Conservation (phyloP, 2,113 vertebrate genomes). For the Oreochromis tanganicae region DNA sequence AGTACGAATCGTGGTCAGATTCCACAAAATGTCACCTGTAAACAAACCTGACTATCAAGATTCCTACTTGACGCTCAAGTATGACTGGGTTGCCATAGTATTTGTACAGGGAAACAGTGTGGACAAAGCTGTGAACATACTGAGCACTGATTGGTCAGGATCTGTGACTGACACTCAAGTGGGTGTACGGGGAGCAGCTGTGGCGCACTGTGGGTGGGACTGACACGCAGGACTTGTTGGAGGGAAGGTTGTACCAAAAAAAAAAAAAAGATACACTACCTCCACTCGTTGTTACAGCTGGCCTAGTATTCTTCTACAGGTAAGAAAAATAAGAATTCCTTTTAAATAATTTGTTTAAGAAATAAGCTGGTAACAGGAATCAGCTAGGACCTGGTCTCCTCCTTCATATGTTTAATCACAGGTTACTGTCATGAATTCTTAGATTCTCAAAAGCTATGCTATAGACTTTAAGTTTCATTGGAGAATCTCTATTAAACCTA, state of each 20-base stretch:
- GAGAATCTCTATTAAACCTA: background rate
- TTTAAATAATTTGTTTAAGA: background rate
- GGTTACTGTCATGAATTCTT: background rate
- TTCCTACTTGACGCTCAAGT: background rate
- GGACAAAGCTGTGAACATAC: background rate
- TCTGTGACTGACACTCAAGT: background rate
- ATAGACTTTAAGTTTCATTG: background rate
- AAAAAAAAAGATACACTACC: background rate
- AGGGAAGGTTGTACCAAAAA: background rate
- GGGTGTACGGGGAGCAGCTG: background rate
- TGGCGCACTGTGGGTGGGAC: background rate
- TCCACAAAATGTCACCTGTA: background rate
- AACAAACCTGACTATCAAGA: slow-evolving; percentile 22
- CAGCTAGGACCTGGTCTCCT: background rate
- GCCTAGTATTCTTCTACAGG: slow-evolving; percentile 14
- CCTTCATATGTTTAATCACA: background rate
- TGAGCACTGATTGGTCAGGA: slow-evolving; percentile 17
- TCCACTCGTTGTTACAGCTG: background rate
- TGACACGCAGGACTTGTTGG: background rate
- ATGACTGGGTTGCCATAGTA: background rate
- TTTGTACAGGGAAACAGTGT: background rate
- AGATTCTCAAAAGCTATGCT: background rate
- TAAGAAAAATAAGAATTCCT: background rate
- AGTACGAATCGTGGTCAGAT: background rate
- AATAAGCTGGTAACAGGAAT: background rate